Conservation (phyloP, 2,113 vertebrate genomes). For the Larimichthys polyactis region DNA sequence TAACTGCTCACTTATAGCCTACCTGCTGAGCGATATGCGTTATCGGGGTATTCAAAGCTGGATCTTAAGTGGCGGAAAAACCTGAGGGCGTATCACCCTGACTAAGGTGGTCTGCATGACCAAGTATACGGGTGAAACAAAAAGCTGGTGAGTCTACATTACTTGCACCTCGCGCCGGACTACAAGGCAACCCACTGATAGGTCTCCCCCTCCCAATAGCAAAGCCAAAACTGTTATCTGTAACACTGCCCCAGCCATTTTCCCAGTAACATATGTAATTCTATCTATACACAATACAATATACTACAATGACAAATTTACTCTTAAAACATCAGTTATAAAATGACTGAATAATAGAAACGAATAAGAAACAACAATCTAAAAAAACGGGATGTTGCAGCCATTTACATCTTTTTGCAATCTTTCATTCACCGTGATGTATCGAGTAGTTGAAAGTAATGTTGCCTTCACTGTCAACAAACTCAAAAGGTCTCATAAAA, state of each 20-base stretch:
- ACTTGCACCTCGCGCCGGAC: too few species aligned
- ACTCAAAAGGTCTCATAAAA: neutral
- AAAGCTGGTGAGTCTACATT: too few species aligned
- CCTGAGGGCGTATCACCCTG: neutral
- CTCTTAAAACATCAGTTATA: too few species aligned
- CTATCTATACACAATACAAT: too few species aligned
- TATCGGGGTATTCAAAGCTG: neutral
- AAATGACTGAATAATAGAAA: too few species aligned
- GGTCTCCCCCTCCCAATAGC: neutral
- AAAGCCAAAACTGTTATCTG: too few species aligned
- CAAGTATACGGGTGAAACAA: neutral
- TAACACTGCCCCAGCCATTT: too few species aligned
- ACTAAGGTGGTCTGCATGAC: neutral
- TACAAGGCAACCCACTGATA: neutral
- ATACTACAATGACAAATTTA: too few species aligned
- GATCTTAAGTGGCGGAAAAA: neutral
- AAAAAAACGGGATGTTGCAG: too few species aligned
- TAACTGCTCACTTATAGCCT: neutral
- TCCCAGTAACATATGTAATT: too few species aligned
- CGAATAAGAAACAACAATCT: too few species aligned
- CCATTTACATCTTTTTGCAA: too few species aligned
- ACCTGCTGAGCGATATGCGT: constrained; percentile 6
- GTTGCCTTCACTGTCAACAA: neutral
- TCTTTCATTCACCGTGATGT: neutral
- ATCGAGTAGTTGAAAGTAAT: neutral